Base-by-base conservation (phyloP, 2,113 vertebrate genomes). In the Triplophysa tibetana region DNA sequence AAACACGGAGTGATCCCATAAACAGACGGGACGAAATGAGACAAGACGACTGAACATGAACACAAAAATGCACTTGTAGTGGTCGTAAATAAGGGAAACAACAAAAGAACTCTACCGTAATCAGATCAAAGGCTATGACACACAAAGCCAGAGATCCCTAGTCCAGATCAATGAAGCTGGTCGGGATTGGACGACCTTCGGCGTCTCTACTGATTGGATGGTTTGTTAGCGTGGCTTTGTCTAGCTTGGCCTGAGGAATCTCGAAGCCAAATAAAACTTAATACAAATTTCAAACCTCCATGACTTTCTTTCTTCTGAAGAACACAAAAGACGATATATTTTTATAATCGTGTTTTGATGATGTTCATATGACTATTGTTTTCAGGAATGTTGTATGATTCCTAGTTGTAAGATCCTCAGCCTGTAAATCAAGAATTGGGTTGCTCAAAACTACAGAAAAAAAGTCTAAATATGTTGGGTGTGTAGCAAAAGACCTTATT, bases 81-180 rank as follows among this genome's bases (percentile, higher is more conserved):
- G 10, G 72, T 62, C 33, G 21, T 45, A 10, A 21, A 54, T 63
- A 43, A 19, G 14, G 14, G 10, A 52, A 54, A 64, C 24, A 33
- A 62, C 45, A 2, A 54, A 19, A 38, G 61, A 62, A 16, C 41
- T 48, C 54, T 60, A 29, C 77, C 0, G 0, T 60, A 68, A 74
- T 54, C 50, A 75, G 70, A 75, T 66, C 63, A 73, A 80, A 80
- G 69, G 33, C 62, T 43, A 67, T 67, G 70, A 54, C 62, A 74
- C 17, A 67, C 72, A 67, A 64, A 58, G 41, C 54, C 61, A 50
- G 60, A 60, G n/a, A 23, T 16, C 58, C 33, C 38, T 6, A 19
- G 62, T 48, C 9, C 48, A 56, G 78, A 80, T 75, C 70, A 67
- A 66, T 80, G 62, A 48, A 19, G 19, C 11, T 23, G 38, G 52